These are phyloP conservation scores for Himalopsyche japonica DNA, from an alignment of 2,888 invertebrate genomes.

Conservation along the genomic window DNA sequence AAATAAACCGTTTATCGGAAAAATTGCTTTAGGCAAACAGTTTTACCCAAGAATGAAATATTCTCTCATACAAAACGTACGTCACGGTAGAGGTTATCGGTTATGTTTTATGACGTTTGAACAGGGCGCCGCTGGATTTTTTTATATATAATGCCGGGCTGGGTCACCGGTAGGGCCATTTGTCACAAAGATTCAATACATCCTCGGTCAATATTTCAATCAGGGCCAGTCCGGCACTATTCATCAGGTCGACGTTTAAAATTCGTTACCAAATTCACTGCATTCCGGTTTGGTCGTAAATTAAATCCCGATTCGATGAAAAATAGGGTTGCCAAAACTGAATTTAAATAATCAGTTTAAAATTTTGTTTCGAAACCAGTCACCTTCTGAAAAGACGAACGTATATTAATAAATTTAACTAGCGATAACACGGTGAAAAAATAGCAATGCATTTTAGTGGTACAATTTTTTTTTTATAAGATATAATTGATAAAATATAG, in stretches of 20 bases:
- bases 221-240: slow-evolving; percentile 10
- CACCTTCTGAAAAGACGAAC: no score
- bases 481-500: no score
- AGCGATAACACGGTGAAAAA: no score
- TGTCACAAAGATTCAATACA: slow-evolving; percentile 20
- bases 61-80: background rate
- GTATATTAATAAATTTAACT: no score
- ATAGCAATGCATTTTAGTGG: no score
- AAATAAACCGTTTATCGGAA: background rate
- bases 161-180: slow-evolving; percentile 6
- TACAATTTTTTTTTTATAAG: no score
- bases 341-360: background rate
- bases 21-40: background rate
- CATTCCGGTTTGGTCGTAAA: slow-evolving; percentile 16
- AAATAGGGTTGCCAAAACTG: background rate
- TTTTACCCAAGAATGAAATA: background rate
- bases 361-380: no score
- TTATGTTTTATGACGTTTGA: background rate
- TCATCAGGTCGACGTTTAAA: slow-evolving; percentile 1
- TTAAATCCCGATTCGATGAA: background rate
- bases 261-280: slow-evolving; percentile 18
- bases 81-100: background rate
- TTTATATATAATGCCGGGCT: background rate
- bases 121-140: background rate
- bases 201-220: slow-evolving; percentile 18